These are phyloP conservation scores for Gymnoscopelus braueri DNA, from an alignment of 2,797 vertebrate genomes.

Conservation along the genomic window DNA sequence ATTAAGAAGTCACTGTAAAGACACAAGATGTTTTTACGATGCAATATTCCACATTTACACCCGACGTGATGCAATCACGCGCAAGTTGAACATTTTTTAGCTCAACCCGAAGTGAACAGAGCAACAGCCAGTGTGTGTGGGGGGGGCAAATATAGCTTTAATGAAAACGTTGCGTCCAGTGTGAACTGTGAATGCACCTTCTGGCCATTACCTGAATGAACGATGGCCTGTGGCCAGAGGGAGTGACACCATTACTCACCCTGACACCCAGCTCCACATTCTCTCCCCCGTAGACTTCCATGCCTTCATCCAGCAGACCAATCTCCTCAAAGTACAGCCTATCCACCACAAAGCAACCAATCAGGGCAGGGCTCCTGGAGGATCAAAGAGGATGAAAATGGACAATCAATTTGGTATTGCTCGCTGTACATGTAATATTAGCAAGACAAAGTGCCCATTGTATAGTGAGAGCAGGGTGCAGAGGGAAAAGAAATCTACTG, in stretches of 20 bases:
- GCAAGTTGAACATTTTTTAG: no score
- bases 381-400: conserved; percentile 38
- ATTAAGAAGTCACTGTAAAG: no score
- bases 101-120: no score
- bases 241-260: conserved; percentile 83
- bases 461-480: conserved; percentile 40
- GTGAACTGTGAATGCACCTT: no score
- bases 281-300: conserved; percentile 98
- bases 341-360: conserved; percentile 98
- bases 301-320: conserved; percentile 95
- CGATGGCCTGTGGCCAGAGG: conserved; percentile 42
- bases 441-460: conserved; percentile 38
- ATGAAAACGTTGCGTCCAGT: no score
- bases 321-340: conserved; percentile 98
- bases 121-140: no score
- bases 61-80: no score
- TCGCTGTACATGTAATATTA: conserved; percentile 34
- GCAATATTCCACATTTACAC: no score
- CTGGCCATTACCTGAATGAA: conserved; percentile 63
- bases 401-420: conserved; percentile 45
- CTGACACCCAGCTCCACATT: conserved; percentile 97
- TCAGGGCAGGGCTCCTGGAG: conserved; percentile 94
- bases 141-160: no score
- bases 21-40: no score
- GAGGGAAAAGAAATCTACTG: conserved; percentile 15